Evolutionary conservation across 2,797 vertebrate species (phyloP).

Genomic region (Champsocephalus gunnari): DNA sequence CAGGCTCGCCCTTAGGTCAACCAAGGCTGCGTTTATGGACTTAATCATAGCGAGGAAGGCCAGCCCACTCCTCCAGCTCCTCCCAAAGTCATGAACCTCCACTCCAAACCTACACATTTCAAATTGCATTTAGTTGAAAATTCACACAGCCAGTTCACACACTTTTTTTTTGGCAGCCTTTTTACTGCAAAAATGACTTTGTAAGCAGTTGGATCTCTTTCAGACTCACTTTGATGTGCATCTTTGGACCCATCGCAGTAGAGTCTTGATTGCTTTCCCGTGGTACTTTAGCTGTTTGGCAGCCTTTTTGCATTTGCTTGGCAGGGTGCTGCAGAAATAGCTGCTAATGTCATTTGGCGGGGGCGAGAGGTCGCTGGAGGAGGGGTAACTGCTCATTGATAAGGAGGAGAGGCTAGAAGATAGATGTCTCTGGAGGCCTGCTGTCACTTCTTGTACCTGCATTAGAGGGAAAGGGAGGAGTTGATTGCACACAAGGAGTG

Average conservation of each 20-base stretch:
- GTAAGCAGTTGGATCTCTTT: constrained; percentile 16
- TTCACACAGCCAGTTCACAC: background rate
- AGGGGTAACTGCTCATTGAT: constrained; percentile 82
- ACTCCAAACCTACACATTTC: constrained; percentile 86
- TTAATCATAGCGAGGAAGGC: constrained; percentile 92
- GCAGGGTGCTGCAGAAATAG: constrained; percentile 84
- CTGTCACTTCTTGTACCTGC: constrained; percentile 72
- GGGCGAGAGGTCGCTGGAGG: constrained; percentile 84
- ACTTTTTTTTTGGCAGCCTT: constrained; percentile 3
- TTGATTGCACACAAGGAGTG: background rate
- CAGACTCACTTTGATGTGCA: constrained; percentile 88
- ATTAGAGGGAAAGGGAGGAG: background rate
- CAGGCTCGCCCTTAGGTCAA: constrained; percentile 89
- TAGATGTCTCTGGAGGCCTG: constrained; percentile 58
- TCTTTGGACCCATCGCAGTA: constrained; percentile 90
- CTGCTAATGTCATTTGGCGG: constrained; percentile 83
- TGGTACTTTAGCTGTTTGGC: constrained; percentile 86
- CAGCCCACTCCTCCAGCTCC: constrained; percentile 92
- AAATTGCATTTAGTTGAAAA: background rate
- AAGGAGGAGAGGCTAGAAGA: constrained; percentile 88
- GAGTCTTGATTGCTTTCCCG: constrained; percentile 88
- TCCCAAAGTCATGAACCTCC: constrained; percentile 90
- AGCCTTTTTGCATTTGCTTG: constrained; percentile 81
- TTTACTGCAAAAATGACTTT: background rate
- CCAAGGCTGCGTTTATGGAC: constrained; percentile 87